Percentiles rank a stretch among this genome's conserved stretches.
Conservation (phyloP, 2,113 vertebrate species). For the Hypocryptadius cinnamomeus region DNA sequence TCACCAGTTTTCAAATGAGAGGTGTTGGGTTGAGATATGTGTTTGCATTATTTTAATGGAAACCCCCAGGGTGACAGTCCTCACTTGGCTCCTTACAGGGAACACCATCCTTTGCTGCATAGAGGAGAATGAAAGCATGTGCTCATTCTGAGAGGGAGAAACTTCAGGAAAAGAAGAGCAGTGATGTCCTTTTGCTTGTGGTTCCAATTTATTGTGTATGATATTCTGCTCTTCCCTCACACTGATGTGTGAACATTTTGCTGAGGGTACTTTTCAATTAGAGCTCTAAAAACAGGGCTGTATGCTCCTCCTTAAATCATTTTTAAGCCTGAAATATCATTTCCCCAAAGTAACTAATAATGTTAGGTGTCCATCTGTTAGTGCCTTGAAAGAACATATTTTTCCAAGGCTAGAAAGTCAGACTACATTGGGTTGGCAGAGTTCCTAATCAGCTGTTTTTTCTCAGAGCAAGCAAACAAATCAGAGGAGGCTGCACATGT, state of each 20-base stretch:
- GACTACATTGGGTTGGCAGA: background rate
- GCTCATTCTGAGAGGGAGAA: background rate
- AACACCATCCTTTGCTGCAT: accelerated
- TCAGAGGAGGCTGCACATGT: background rate
- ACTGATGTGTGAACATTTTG: background rate
- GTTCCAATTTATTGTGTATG: background rate
- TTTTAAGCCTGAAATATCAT: background rate
- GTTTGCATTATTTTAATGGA: background rate
- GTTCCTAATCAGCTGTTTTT: background rate
- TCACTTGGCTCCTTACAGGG: background rate
- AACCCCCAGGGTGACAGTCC: too few species aligned
- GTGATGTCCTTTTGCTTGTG: background rate
- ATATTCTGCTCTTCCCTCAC: background rate
- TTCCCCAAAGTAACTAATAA: background rate
- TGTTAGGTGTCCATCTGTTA: background rate
- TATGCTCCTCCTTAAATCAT: background rate
- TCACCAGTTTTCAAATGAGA: background rate
- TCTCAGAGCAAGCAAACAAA: background rate
- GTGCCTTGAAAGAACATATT: background rate
- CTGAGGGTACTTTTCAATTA: background rate
- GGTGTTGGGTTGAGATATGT: background rate
- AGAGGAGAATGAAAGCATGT: background rate
- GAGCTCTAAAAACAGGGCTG: background rate
- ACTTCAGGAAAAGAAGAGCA: background rate
- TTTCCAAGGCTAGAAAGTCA: background rate